Conservation (phyloP, 2,113 vertebrate genomes). For the Poeciliopsis retropinna region DNA sequence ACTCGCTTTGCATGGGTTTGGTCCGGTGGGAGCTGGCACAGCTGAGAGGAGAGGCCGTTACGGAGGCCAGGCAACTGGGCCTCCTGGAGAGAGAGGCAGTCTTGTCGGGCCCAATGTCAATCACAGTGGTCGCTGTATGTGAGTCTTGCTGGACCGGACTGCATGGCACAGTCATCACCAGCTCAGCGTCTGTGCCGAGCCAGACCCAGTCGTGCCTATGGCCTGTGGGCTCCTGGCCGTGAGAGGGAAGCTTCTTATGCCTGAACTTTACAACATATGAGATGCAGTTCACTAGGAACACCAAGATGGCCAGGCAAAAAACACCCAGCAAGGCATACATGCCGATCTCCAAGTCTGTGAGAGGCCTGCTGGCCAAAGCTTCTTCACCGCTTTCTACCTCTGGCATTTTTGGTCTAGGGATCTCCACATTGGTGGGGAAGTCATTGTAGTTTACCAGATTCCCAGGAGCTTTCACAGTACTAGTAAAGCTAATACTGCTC, state of each 20-base stretch:
- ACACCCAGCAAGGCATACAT: constrained; percentile 94
- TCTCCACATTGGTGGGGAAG: constrained; percentile 82
- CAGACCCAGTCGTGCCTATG: constrained; percentile 94
- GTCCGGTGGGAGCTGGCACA: constrained; percentile 60
- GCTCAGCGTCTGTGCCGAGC: constrained; percentile 87
- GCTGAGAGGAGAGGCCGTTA: constrained; percentile 64
- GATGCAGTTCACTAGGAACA: constrained; percentile 91
- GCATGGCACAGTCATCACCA: constrained; percentile 85
- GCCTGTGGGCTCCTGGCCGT: constrained; percentile 86
- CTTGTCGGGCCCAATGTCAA: constrained; percentile 83
- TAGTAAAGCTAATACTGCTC: constrained; percentile 55
- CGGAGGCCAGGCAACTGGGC: constrained; percentile 69
- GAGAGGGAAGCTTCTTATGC: constrained; percentile 86
- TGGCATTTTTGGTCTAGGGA: constrained; percentile 64
- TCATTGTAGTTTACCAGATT: constrained; percentile 85
- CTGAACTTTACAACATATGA: constrained; percentile 88
- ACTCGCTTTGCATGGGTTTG: constrained; percentile 80
- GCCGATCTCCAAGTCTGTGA: constrained; percentile 93
- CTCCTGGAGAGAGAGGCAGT: constrained; percentile 65
- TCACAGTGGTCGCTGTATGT: constrained; percentile 80
- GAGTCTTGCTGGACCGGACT: constrained; percentile 84
- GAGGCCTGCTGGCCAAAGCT: constrained; percentile 75
- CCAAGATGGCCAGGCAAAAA: constrained; percentile 93
- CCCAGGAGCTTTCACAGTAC: constrained; percentile 80
- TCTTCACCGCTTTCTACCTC: constrained; percentile 75